Conservation (phyloP, 2,888 invertebrate species). For the Steinernema scapterisci region DNA sequence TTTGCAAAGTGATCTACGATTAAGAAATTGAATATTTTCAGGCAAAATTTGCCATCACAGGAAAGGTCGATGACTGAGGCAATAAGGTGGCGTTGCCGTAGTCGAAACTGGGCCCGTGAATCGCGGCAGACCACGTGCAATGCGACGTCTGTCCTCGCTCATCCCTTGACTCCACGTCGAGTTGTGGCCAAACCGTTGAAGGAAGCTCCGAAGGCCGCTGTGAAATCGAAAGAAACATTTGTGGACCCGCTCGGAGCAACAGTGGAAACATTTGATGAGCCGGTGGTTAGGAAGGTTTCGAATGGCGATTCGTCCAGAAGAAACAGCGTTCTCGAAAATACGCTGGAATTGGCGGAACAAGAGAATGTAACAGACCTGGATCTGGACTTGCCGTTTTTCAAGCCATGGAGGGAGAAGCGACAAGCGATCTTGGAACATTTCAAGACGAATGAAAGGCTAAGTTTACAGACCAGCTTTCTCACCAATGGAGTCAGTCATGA, state of each 20-base stretch:
- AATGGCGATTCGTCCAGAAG: neutral
- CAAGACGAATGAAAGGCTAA: conserved; percentile 89
- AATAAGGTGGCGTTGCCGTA: conserved; percentile 20
- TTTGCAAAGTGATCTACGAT: too few relatives aligned
- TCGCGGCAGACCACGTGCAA: neutral
- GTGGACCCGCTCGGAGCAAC: conserved; percentile 14
- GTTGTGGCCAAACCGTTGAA: neutral
- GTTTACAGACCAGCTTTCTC: conserved; percentile 79
- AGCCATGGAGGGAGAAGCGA: conserved; percentile 81
- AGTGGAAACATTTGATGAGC: neutral
- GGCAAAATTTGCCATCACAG: neutral
- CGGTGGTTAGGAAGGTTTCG: neutral
- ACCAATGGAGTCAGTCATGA: neutral
- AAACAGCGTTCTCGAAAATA: conserved; percentile 39
- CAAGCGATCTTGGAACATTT: conserved; percentile 83
- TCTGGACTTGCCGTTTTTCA: conserved; percentile 69
- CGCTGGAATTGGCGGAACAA: conserved; percentile 37
- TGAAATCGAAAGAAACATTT: neutral
- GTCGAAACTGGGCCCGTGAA: conserved; percentile 22
- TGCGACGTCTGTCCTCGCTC: neutral
- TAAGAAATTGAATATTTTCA: too few relatives aligned
- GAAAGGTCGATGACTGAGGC: conserved; percentile 18
- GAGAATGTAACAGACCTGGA: conserved; percentile 43
- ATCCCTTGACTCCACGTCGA: neutral
- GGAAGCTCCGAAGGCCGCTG: neutral